phyloP scores from a whole-genome alignment of 2,797 vertebrate genomes.

The Acanthurus lineatus region DNA sequence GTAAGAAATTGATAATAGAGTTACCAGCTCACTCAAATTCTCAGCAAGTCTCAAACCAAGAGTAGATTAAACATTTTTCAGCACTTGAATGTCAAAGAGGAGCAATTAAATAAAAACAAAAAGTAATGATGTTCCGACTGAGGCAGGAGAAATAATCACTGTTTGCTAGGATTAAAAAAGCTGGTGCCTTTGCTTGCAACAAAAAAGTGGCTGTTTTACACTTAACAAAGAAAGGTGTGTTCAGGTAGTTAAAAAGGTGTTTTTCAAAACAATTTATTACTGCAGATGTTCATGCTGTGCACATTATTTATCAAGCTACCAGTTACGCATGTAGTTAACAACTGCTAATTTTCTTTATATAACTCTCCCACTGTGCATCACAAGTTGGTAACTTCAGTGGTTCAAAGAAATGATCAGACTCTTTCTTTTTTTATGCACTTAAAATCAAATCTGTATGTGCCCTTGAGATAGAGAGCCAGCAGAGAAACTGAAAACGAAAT shows the following conservation, averaged over 20 bases:
- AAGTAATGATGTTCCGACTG: neutral
- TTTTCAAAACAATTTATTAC: neutral
- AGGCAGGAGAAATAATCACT: slow-evolving; percentile 5
- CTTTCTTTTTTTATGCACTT: neutral
- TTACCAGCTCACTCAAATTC: neutral
- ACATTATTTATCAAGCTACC: neutral
- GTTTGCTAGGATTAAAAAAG: slow-evolving; percentile 3
- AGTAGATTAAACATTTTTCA: neutral
- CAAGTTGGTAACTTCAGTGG: neutral
- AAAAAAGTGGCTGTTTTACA: slow-evolving; percentile 18
- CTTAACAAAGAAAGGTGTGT: neutral
- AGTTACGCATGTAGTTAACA: neutral
- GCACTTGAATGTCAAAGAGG: neutral
- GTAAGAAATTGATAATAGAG: neutral
- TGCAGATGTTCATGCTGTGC: neutral
- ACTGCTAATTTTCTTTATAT: neutral
- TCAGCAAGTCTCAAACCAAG: neutral
- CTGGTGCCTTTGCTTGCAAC: slow-evolving; percentile 1
- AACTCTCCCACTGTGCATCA: neutral
- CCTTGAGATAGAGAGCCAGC: neutral
- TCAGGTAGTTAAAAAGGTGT: no score
- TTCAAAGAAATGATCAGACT: neutral
- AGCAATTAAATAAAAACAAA: neutral
- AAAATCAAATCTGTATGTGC: neutral
- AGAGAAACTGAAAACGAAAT: slow-evolving; percentile 9